Base-by-base conservation (phyloP, 2,888 invertebrate species). In the Lasioglossum lativentre region DNA sequence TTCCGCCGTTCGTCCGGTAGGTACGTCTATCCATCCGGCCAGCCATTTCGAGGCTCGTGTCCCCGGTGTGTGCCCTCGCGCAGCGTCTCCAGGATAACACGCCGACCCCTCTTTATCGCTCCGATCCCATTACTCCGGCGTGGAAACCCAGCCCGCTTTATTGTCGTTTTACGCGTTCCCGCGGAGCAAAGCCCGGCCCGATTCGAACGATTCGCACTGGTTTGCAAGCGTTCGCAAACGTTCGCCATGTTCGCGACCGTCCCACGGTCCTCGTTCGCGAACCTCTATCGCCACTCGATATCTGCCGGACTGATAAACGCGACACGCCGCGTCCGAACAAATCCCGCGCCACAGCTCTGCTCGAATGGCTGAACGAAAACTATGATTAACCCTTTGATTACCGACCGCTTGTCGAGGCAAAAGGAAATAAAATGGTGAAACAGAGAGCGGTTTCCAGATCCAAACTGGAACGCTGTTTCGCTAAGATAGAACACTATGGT, bases 101-200 rank as follows among this genome's bases (percentile, higher is more conserved):
- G 27, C 40, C 27, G 4, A 12, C n/a, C 38, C 38, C 38, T 38
- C 40, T 75, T 30, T 63, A 23, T 23, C 56, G 40, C 23, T 23
- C 47, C 66, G 75, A 75, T 75, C 40, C n/a, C 42, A 38, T 40
- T 75, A 38, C 68, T 68, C 68, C 56, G 45, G 19, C 30, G 23
- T 19, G 45, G 12, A 23, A 27, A 63, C 12, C 40, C 12, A 12
- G 8, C 59, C 4, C 4, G 27, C 52, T 78, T 78, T 73, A 78
- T 73, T 63, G 78, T 34, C 47, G 45, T 45, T 73, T 27, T 68
- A 73, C 71, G 30, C 45, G 63, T 40, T 45, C 42, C 59, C 52
- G 59, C 47, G 77, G 23, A 59, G 19, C 42, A 8, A 23, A 72
- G 5, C 16, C 34, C 16, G 66, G 59, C 16, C 59, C 66, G 66